A percentile compares a stretch with the other conserved stretches of the same genome.
Evolutionary conservation across 2,113 vertebrate species (phyloP).

Genomic region (Xyrauchen texanus): DNA sequence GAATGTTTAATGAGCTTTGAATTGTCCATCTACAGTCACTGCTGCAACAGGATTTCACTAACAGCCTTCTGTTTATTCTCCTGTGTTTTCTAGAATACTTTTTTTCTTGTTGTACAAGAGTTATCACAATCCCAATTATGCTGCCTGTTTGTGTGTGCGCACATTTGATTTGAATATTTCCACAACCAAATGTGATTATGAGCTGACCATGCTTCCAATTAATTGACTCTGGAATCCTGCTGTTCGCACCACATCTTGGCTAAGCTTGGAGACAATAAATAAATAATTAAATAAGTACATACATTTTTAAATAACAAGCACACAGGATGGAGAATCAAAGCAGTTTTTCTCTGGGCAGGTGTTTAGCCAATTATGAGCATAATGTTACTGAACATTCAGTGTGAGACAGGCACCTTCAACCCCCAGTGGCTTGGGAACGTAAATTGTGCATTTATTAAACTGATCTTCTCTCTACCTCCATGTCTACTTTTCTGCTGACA

Average conservation of each 20-base stretch:
- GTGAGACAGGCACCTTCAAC: conserved; percentile 22
- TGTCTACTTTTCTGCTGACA: conserved; percentile 41
- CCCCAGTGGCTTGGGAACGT: conserved; percentile 30
- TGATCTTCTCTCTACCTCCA: conserved; percentile 5
- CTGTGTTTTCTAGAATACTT: conserved; percentile 10
- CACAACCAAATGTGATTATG: conserved; percentile 40
- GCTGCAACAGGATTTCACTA: conserved; percentile 2
- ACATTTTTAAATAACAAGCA: conserved; percentile 15
- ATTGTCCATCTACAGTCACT: conserved; percentile 4
- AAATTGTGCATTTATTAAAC: conserved; percentile 44
- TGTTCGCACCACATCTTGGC: conserved; percentile 30
- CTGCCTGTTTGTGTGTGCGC: conserved; percentile 36
- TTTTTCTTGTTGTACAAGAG: conserved; percentile 25
- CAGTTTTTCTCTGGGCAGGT: conserved; percentile 43
- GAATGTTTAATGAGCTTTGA: conserved; percentile 15
- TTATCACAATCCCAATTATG: conserved; percentile 10
- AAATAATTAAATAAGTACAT: conserved; percentile 13
- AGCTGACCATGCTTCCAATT: conserved; percentile 40
- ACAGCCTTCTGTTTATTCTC: background rate
- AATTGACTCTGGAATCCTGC: conserved; percentile 41
- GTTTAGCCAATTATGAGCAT: conserved; percentile 50
- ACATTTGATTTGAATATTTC: conserved; percentile 10
- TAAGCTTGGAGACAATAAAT: conserved; percentile 23
- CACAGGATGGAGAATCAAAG: conserved; percentile 39
- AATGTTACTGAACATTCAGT: conserved; percentile 37